Evolutionary conservation across 2,797 vertebrate genomes (phyloP).

Genomic region (Monodelphis domestica): DNA sequence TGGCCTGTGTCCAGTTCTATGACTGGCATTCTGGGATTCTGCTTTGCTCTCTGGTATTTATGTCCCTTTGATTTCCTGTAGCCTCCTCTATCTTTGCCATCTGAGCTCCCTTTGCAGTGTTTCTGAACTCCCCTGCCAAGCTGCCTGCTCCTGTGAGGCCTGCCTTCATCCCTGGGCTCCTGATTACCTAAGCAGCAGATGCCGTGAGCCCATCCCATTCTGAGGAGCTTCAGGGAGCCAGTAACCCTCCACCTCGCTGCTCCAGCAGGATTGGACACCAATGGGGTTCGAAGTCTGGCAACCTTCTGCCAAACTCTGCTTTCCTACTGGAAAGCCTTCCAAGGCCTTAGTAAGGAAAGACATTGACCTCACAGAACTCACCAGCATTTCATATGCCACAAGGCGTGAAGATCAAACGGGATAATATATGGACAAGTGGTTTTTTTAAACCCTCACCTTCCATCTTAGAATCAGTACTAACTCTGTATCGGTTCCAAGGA

Average conservation of each 20-base stretch:
- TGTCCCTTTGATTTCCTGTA: neutral
- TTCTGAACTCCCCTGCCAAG: neutral
- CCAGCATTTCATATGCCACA: neutral
- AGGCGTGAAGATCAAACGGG: neutral
- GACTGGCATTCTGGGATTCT: neutral
- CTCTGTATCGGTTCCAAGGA: too few relatives aligned
- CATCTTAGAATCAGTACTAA: too few relatives aligned
- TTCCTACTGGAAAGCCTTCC: neutral
- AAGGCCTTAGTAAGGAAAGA: neutral
- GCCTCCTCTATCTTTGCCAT: neutral
- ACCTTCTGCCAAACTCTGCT: neutral
- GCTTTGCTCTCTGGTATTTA: neutral
- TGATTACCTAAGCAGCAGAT: neutral
- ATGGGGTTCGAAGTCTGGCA: neutral
- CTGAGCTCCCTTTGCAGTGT: neutral
- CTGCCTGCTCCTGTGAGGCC: neutral
- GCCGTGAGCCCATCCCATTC: too few relatives aligned
- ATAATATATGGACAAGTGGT: slow-evolving; percentile 73
- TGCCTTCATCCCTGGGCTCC: neutral
- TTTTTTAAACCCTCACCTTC: too few relatives aligned
- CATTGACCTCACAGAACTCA: too few relatives aligned
- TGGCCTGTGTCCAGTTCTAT: neutral
- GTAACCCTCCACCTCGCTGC: neutral
- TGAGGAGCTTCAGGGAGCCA: neutral
- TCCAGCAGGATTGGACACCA: neutral